Evolutionary conservation across 2,888 invertebrate genomes (phyloP), one percentile per base, ranked within the genome.

Genomic region (Osmoderma eremita): DNA sequence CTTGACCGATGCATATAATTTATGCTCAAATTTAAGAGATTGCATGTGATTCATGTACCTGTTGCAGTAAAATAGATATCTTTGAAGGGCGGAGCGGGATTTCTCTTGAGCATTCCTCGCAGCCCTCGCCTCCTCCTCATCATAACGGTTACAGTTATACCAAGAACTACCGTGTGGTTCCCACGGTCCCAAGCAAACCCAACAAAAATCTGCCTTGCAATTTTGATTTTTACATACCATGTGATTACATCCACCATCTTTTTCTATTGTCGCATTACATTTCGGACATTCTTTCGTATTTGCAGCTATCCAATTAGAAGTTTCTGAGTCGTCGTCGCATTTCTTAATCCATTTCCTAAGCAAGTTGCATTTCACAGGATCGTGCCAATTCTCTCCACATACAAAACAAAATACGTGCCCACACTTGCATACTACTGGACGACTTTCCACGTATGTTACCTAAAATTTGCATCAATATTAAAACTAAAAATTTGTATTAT

Each of bases 11-110:
- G 95, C 94, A 84, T 98, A 97, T 67, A 99, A 87, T 87, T 98
- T 98, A 83, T 93, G 92, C 85, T 99, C 99, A 84, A 99, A 97
- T 84, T 96, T 96, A 78, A 99, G 87, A 70, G 97, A 97, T 84
- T 98, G 97, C 95, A 97, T 97, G 85, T 99, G 99, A 84, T 98
- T 99, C 95, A 98, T 97, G 84, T 98, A 99, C 67, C 97, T 92
- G 68, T 90, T 98, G 84, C 97, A 99, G 84, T 99, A 99, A 85
- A 98, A 98, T 75, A 99, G 86, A 84, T 99, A 99, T 78, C 98
- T 91, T 78, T 98, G 97, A 68, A 99, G 87, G 50, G 97, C 97
- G 20, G 97, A 92, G 68, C 98, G 88, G n/a, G 97, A 95, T 77
- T 91, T 89, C 84, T 98, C 98, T 83, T 98, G 98, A 17, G 96